phyloP scores from a whole-genome alignment of 2,113 vertebrate genomes.

The Podilymbus podiceps region DNA sequence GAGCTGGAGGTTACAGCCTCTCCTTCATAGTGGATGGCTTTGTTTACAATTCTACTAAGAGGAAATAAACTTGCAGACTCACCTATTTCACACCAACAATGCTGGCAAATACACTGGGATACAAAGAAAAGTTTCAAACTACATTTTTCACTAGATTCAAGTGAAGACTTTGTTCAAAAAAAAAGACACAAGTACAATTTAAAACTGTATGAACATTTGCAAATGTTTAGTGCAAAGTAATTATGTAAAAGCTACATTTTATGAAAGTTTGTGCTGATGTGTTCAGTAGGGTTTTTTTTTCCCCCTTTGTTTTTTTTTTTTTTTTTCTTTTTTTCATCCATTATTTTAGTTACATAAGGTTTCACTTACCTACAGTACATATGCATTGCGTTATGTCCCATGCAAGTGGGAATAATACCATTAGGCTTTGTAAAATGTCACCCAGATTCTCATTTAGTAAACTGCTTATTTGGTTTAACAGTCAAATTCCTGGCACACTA shows the following conservation, averaged over 20 bases:
- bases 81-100: slow-evolving; percentile 71
- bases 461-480: slow-evolving; percentile 71
- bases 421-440: slow-evolving; percentile 64
- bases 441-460: slow-evolving; percentile 63
- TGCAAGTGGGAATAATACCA: slow-evolving; percentile 67
- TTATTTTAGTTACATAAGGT: slow-evolving; percentile 69
- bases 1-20: slow-evolving; percentile 50
- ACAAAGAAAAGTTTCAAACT: slow-evolving; percentile 74
- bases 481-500: slow-evolving; percentile 68
- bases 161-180: slow-evolving; percentile 72
- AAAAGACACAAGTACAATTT: slow-evolving; percentile 75
- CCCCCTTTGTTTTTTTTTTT: not conserved
- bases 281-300: slow-evolving; percentile 55
- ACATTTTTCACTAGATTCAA: slow-evolving; percentile 72
- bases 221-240: slow-evolving; percentile 77
- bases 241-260: slow-evolving; percentile 72
- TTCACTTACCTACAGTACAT: slow-evolving; percentile 72
- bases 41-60: slow-evolving; percentile 71
- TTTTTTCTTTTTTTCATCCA: slow-evolving; percentile 69
- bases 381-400: slow-evolving; percentile 67
- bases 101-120: slow-evolving; percentile 73
- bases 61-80: slow-evolving; percentile 63
- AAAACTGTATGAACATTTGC: slow-evolving; percentile 73
- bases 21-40: slow-evolving; percentile 53
- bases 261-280: slow-evolving; percentile 74